phyloP scores from a whole-genome alignment of 2,888 invertebrate species.

The Polyommatus iphigenia region DNA sequence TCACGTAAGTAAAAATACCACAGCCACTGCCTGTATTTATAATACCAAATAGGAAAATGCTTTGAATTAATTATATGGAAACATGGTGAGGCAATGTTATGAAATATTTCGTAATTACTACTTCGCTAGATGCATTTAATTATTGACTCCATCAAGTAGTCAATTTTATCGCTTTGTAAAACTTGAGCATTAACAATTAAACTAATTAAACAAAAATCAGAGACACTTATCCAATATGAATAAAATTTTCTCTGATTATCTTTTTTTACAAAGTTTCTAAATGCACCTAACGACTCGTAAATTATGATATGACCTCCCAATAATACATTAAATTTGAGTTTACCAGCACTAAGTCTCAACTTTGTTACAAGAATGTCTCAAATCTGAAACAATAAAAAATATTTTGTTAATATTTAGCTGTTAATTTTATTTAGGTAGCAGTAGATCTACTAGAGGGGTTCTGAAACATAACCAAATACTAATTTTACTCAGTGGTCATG shows the following conservation, averaged over 20 bases:
- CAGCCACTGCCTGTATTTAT: conserved; percentile 81
- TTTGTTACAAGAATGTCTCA: conserved; percentile 57
- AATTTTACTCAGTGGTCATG: no score
- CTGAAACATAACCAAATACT: no score
- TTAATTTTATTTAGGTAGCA: background rate
- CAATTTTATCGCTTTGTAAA: conserved; percentile 24
- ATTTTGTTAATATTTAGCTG: conserved; percentile 19
- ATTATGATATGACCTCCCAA: conserved; percentile 71
- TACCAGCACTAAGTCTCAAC: conserved; percentile 72
- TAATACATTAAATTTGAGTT: conserved; percentile 60
- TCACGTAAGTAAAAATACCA: conserved; percentile 79
- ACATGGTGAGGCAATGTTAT: conserved; percentile 68
- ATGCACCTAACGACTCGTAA: conserved; percentile 72
- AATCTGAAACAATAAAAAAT: conserved; percentile 61
- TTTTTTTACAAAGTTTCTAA: conserved; percentile 38
- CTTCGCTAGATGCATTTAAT: conserved; percentile 63
- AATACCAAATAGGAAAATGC: conserved; percentile 81
- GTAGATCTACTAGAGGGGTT: background rate
- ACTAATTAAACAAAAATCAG: conserved; percentile 22
- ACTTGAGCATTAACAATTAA: conserved; percentile 26
- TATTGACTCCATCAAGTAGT: background rate
- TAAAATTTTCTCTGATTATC: background rate
- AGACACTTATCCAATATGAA: conserved; percentile 26
- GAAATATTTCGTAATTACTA: conserved; percentile 61
- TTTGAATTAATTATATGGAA: conserved; percentile 71